Percentiles rank a stretch among this genome's conserved stretches.
Conservation (phyloP, 2,888 invertebrate species). For the Hypolimnas misippus region DNA sequence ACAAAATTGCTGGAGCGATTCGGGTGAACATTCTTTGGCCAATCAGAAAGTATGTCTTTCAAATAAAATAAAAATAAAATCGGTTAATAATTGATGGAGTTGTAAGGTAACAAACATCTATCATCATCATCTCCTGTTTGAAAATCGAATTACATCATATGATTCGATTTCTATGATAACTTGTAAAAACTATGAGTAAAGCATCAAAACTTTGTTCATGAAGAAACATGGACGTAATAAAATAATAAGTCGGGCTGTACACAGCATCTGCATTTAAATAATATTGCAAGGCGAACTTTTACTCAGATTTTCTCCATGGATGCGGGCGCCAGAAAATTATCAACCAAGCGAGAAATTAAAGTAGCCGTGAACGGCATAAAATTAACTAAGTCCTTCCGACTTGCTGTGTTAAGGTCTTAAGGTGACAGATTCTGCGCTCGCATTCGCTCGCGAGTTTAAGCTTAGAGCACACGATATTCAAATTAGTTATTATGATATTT, state of each 20-base stretch:
- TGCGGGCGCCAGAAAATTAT: conserved; percentile 75
- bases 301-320: conserved; percentile 68
- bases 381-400: conserved; percentile 68
- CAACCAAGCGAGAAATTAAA: conserved; percentile 77
- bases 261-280: conserved; percentile 65
- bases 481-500: conserved; percentile 5
- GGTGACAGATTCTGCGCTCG: conserved; percentile 49
- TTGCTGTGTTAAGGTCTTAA: conserved; percentile 55
- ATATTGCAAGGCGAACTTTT: conserved; percentile 60
- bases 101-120: too few relatives aligned
- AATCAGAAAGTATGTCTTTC: too few relatives aligned
- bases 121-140: too few relatives aligned
- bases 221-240: conserved; percentile 13
- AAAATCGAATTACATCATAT: too few relatives aligned
- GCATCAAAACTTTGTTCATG: not conserved
- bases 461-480: conserved; percentile 12
- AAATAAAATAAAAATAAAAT: too few relatives aligned
- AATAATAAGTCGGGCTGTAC: conserved; percentile 26
- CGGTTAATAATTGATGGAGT: too few relatives aligned
- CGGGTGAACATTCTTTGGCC: too few relatives aligned
- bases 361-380: conserved; percentile 79
- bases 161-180: not conserved
- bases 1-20: too few relatives aligned
- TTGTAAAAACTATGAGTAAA: not conserved
- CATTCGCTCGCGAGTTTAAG: conserved; percentile 10